Base-by-base conservation (phyloP, 2,113 vertebrate genomes). In the Stigmatopora argus region DNA sequence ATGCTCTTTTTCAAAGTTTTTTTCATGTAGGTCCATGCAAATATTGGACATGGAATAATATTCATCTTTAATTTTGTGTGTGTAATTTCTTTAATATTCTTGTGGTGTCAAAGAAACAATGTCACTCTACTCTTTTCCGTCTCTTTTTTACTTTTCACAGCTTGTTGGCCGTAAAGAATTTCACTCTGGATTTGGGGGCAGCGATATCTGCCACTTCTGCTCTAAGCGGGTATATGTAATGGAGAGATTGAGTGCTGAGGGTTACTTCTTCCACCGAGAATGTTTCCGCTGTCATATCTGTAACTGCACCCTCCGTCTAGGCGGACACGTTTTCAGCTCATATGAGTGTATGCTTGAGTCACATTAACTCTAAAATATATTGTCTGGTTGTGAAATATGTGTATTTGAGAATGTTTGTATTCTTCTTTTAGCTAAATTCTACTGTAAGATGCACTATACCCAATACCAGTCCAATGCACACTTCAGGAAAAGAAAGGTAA, bases 201-300 rank as follows among this genome's bases (percentile, higher is more conserved):
- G 94, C 0, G 93, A 97, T 84, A 88, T 81, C 66, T 99, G 97
- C 64, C 93, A 93, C 77, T 97, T 98, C 89, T 99, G 97, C 81
- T 87, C 93, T 74, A 96, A 93, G 71, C 91, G 96, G 0, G 95
- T 99, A 1, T 98, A 98, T 0, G 92, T 98, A 69, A 95, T 98
- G 94, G 97, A 99, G 91, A 75, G 94, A 1, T 90, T 97, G 57
- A 96, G 94, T 0, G 93, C 94, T 0, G 97, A 98, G 64, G 96
- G 96, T 17, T 92, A 88, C 84, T 97, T 97, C 87, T 98, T 99
- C 85, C 97, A 99, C 64, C 87, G 95, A 0, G 94, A 97, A 78
- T 99, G 97, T 65, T 98, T 99, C 90, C 94, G 93, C 83, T 99
- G 97, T 72, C 83, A 92, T 3, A 31, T 92, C 73, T 99, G 97